A percentile compares a stretch with the other conserved stretches of the same genome.
phyloP scores from a whole-genome alignment of 64 coral and sea anemone genomes.

The Porites australiensis region DNA sequence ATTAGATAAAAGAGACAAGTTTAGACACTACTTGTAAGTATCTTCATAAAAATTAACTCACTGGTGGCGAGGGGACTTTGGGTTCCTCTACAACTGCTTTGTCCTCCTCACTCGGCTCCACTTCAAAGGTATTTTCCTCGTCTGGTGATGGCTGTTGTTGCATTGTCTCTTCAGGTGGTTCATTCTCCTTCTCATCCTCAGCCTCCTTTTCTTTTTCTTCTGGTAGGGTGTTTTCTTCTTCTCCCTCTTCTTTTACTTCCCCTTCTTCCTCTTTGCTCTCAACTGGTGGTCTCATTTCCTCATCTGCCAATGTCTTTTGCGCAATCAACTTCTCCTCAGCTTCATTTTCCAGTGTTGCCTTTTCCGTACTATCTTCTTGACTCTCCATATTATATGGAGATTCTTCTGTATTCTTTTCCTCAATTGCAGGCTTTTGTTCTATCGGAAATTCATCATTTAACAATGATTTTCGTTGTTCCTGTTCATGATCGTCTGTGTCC shows the following conservation, averaged over 20 bases:
- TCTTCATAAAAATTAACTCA: background rate
- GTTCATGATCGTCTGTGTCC: background rate
- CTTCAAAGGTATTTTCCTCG: conserved; percentile 49
- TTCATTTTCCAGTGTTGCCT: background rate
- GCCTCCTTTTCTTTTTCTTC: background rate
- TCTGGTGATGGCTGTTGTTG: background rate
- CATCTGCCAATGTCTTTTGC: background rate
- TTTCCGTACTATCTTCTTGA: background rate
- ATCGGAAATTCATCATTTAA: background rate
- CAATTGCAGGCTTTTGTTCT: background rate
- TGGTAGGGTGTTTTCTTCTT: background rate
- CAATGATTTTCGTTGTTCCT: conserved; percentile 7
- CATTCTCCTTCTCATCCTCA: conserved; percentile 28
- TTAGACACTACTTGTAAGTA: no score
- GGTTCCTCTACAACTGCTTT: conserved; percentile 66
- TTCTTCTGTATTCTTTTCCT: conserved; percentile 2
- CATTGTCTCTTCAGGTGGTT: background rate
- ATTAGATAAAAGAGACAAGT: no score
- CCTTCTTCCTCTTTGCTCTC: conserved; percentile 22
- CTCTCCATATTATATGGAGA: background rate
- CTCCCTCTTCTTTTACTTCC: conserved; percentile 6
- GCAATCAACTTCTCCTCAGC: background rate
- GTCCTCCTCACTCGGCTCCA: conserved; percentile 70
- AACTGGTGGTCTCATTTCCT: background rate
- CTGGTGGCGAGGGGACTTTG: conserved; percentile 29